These are phyloP conservation scores for Junonia oenone DNA, from an alignment of 2,888 invertebrate genomes.

Conservation along the genomic window DNA sequence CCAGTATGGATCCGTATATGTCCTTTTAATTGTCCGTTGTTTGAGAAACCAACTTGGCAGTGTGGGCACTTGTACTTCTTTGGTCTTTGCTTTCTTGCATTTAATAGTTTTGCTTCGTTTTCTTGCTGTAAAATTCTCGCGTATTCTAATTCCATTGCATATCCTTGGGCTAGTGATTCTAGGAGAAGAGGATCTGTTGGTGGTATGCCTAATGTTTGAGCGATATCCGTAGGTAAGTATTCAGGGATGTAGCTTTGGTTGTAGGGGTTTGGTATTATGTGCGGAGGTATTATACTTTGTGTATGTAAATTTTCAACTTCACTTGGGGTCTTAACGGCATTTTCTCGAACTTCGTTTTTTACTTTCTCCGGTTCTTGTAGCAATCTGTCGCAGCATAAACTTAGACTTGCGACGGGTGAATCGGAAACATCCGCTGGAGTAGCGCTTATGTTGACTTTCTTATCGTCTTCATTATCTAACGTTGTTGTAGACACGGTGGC, in stretches of 20 bases:
- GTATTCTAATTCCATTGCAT: constrained; percentile 84
- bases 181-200: constrained; percentile 68
- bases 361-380: constrained; percentile 44
- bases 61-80: constrained; percentile 95
- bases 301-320: constrained; percentile 24
- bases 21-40: constrained; percentile 94
- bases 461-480: constrained; percentile 46
- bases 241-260: constrained; percentile 51
- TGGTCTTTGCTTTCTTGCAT: constrained; percentile 87
- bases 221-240: constrained; percentile 63
- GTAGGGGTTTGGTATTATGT: constrained; percentile 34
- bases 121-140: constrained; percentile 85
- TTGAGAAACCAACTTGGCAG: constrained; percentile 94
- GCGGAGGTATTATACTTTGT: constrained; percentile 11
- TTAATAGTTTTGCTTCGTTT: constrained; percentile 83
- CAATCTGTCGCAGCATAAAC: constrained; percentile 60
- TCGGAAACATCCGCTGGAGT: constrained; percentile 30
- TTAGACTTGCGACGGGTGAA: constrained; percentile 62
- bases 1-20: constrained; percentile 95
- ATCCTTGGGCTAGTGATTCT: constrained; percentile 73
- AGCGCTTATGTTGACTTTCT: constrained; percentile 25
- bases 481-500: constrained; percentile 80
- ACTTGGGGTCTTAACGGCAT: constrained; percentile 20
- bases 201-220: constrained; percentile 67
- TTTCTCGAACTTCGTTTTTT: constrained; percentile 33